Evolutionary conservation across 1,140 invertebrate genomes (phyloP), one percentile per base, ranked within the genome.

Genomic region (Aphelenchoides avenae): DNA sequence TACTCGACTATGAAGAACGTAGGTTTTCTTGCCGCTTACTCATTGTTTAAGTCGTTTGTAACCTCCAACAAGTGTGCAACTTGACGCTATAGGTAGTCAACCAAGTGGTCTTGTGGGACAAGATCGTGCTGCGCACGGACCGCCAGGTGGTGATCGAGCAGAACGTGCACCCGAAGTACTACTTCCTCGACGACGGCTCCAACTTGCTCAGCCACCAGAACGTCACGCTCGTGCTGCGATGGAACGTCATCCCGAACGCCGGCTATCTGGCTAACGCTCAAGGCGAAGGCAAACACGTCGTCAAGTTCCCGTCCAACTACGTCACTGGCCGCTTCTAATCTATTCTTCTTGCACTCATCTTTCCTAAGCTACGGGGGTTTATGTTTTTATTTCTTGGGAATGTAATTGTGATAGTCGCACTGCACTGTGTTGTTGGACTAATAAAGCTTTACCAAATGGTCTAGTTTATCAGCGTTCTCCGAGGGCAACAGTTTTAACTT

Each of bases 161-260:
- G 77, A 39, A 59, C 27, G 64, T 64, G 22, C 46, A 70, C 9
- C 91, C 90, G 2, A 96, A 98, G 78, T 99, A 98, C 81, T 98
- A 98, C 77, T 97, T 99, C 80, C 94, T 91, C 88, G 94, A 98
- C 84, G 94, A 97, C 83, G 93, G 93, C 42, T 90, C 91, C 81
- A 91, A 93, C 75, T 82, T 98, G 11, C 54, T 53, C 5, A 43
- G 65, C 36, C 44, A 73, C 41, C 27, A 70, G 36, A 75, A 78
- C 36, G 67, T 70, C 2, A 73, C 66, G 2, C 52, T 71, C 52
- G 42, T 69, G 7, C 46, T 67, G 18, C 27, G 34, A 41, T 98
- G 91, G 89, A 98, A 98, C 79, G 89, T 98, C 33, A 92, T 98
- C 65, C 94, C 94, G 36, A 98, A 98, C 83, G 91, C 93, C 68